Percentiles rank a stretch among this genome's conserved stretches.
These are phyloP conservation scores for Corythaeola cristata DNA, from an alignment of 2,113 vertebrate species.

Conservation along the genomic window DNA sequence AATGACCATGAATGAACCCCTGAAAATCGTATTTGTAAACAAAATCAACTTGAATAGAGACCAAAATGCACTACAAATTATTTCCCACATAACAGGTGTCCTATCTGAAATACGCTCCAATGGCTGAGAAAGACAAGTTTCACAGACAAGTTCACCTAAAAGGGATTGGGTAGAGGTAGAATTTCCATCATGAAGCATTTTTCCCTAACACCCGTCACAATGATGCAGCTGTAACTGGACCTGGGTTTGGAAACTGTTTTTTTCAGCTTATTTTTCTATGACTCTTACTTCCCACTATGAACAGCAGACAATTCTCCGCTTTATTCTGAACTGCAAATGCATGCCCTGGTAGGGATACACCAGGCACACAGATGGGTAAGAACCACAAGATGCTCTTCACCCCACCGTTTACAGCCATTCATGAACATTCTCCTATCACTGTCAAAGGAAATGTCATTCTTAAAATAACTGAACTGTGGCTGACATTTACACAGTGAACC, in stretches of 20 bases:
- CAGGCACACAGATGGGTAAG: fast-evolving
- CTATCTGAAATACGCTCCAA: background rate
- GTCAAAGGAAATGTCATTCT: background rate
- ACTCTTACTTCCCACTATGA: background rate
- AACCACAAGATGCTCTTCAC: background rate
- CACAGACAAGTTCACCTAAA: background rate
- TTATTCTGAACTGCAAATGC: background rate
- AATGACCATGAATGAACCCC: background rate
- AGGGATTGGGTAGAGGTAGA: background rate
- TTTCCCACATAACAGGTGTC: background rate
- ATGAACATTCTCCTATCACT: background rate
- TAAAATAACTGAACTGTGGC: background rate
- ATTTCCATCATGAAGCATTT: background rate
- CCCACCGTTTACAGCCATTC: background rate
- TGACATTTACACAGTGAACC: fast-evolving
- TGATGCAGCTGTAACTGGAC: background rate
- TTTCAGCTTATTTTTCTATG: background rate
- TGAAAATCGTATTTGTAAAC: background rate
- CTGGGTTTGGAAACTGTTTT: background rate
- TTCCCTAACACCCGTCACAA: background rate
- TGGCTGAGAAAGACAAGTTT: background rate
- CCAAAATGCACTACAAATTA: background rate
- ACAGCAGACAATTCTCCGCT: background rate
- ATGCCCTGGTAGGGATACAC: background rate
- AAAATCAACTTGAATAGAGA: background rate